These are phyloP conservation scores for Pseudococcus viburni DNA, from an alignment of 2,888 invertebrate genomes.

Conservation along the genomic window DNA sequence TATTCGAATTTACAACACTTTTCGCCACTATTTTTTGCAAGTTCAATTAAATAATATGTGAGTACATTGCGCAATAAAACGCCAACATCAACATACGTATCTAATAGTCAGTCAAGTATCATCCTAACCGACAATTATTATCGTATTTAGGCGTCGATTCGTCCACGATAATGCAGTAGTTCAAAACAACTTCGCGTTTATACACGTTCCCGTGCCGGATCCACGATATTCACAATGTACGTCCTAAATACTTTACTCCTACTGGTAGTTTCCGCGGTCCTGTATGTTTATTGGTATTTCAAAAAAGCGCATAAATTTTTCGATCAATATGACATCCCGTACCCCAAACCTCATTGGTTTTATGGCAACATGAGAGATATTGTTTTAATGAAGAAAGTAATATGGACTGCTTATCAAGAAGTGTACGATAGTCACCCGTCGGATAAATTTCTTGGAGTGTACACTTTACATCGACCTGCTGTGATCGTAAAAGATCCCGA, in stretches of 20 bases:
- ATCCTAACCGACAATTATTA: too few relatives aligned
- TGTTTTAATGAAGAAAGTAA: slow-evolving; percentile 29
- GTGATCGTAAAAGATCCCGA: slow-evolving; percentile 73
- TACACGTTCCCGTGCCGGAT: background rate
- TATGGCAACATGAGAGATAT: slow-evolving; percentile 61
- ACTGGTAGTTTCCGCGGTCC: background rate
- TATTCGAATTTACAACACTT: too few relatives aligned
- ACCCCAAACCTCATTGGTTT: slow-evolving; percentile 56
- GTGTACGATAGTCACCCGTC: background rate
- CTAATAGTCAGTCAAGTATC: too few relatives aligned
- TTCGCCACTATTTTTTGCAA: too few relatives aligned
- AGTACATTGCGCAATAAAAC: too few relatives aligned
- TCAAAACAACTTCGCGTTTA: background rate
- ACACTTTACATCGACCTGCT: slow-evolving; percentile 73
- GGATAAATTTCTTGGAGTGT: slow-evolving; percentile 72
- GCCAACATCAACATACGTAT: too few relatives aligned
- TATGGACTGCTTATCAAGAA: slow-evolving; percentile 43
- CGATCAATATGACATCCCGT: background rate
- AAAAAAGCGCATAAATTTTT: slow-evolving; percentile 33
- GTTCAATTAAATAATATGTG: too few relatives aligned
- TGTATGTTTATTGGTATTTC: background rate
- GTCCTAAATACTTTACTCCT: background rate
- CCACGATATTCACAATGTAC: background rate
- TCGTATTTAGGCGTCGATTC: background rate
- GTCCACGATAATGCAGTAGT: background rate